Evolutionary conservation across 1,140 invertebrate genomes (phyloP), one percentile per base, ranked within the genome.

Genomic region (Steinernema feltiae): DNA sequence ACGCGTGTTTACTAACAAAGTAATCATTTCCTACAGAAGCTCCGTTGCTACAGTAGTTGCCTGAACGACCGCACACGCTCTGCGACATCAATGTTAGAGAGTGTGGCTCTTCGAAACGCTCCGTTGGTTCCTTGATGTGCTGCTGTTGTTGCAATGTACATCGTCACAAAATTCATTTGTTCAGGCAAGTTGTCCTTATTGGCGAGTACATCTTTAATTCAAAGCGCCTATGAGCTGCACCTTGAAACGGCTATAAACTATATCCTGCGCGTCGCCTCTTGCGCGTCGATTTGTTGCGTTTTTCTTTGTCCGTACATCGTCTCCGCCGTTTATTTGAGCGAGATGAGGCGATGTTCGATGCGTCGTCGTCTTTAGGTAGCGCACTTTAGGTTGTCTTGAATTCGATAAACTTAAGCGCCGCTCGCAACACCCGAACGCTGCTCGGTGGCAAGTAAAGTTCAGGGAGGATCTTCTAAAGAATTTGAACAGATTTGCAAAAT

Each of bases 81-180:
- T 7, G 35, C 24, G 24, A 15, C 53, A 7, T 63, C 53, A 63
- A 63, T 63, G 53, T 27, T 3, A 12, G 24, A 3, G 24, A 27
- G 53, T 63, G 15, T 27, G 7, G 53, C n/a, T n/a, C n/a, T 27
- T 17, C 7, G 53, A 27, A 7, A 63, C 53, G 12, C 53, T 63
- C 24, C 53, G 24, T 17, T 27, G 7, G 24, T 3, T 63, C 24
- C 24, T 63, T 63, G 53, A 63, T 63, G 53, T 63, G 53, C 24
- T 63, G 53, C 53, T 63, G 53, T 21, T 63, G 53, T 21, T 63
- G 15, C 24, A 63, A 63, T 63, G 53, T 63, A 12, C 53, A 63
- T 21, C 12, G 53, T 3, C 53, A 63, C 24, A 63, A 63, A 21
- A 63, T 63, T 21, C 53, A 63, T 21, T 27, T 63, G 53, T 63